phyloP scores from a whole-genome alignment of 1,140 invertebrate genomes.

The Neodiprion pinetum region DNA sequence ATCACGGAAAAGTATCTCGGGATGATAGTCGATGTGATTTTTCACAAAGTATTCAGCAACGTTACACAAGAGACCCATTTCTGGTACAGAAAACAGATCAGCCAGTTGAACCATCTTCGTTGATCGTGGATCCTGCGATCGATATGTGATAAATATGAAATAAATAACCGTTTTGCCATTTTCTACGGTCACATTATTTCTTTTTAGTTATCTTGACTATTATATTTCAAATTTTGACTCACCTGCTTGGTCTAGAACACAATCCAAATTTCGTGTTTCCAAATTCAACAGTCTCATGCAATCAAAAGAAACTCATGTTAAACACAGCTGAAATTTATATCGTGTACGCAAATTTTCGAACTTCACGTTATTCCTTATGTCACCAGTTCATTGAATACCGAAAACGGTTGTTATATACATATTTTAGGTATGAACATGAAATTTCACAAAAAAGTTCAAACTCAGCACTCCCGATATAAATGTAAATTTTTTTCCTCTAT shows the following conservation, averaged over 20 bases:
- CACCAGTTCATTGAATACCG: no score
- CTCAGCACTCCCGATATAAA: no score
- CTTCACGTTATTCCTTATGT: no score
- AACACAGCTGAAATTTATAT: neutral
- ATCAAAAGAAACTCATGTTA: neutral
- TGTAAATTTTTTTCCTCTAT: no score
- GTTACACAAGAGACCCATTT: constrained; percentile 93
- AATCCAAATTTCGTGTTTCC: neutral
- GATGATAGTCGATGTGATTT: constrained; percentile 92
- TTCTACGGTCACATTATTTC: no score
- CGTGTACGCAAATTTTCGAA: neutral
- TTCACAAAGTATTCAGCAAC: constrained; percentile 91
- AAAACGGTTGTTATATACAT: no score
- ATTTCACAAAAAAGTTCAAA: no score
- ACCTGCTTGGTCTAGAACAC: neutral
- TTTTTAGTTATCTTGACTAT: neutral
- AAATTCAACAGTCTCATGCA: neutral
- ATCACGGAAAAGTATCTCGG: constrained; percentile 94
- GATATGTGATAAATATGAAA: neutral
- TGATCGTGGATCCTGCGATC: constrained; percentile 46
- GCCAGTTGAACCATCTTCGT: constrained; percentile 93
- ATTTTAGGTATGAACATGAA: no score
- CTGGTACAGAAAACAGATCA: constrained; percentile 96
- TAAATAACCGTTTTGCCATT: no score
- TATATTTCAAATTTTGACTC: neutral